Conservation (phyloP, 2,113 vertebrate species). For the Gallinago paraguaiae region DNA sequence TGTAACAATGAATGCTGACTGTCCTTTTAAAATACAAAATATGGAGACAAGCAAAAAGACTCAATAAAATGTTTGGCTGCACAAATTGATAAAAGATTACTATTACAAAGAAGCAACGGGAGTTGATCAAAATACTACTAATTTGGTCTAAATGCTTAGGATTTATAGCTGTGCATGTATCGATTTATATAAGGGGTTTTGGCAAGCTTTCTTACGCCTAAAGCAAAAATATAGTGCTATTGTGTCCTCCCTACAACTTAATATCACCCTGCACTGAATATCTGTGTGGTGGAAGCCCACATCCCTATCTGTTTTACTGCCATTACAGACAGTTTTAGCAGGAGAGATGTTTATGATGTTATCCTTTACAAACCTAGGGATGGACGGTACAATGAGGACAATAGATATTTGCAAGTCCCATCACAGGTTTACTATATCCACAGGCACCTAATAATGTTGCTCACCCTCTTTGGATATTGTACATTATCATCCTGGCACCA, state of each 20-base stretch:
- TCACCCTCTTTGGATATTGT: not conserved
- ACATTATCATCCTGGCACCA: not conserved
- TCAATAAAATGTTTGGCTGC: not conserved
- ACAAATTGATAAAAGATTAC: not conserved
- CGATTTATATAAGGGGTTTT: constrained; percentile 13
- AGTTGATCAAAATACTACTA: not conserved
- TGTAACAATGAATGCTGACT: not conserved
- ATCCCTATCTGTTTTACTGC: not conserved
- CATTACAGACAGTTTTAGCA: not conserved
- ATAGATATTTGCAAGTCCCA: not conserved
- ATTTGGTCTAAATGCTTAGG: not conserved
- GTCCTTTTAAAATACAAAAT: not conserved
- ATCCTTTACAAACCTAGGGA: not conserved
- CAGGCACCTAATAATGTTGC: not conserved
- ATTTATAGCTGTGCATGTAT: not conserved
- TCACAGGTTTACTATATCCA: not conserved
- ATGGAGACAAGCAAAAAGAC: not conserved
- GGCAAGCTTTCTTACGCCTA: not conserved
- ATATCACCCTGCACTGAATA: not conserved
- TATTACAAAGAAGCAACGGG: not conserved
- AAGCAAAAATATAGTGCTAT: not conserved
- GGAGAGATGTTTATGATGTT: not conserved
- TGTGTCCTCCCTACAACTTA: not conserved
- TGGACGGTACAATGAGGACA: not conserved
- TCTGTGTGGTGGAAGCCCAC: not conserved